These are phyloP conservation scores for Bruchidius siliquastri DNA, from an alignment of 2,888 invertebrate genomes.

Conservation along the genomic window DNA sequence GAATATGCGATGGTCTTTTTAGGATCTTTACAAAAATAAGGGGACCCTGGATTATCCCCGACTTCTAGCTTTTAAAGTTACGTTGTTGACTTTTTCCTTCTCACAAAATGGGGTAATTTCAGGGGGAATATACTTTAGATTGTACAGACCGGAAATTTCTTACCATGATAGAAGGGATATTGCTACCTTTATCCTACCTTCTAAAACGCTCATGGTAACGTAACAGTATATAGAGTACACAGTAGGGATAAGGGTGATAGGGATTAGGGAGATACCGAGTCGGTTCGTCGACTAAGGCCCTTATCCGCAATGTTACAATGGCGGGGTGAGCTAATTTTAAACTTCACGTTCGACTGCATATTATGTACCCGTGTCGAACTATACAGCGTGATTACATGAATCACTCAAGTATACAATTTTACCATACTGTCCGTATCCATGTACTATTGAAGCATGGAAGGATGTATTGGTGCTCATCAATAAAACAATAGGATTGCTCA, in stretches of 20 bases:
- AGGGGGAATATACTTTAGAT: too few species aligned
- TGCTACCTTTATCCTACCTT: neutral
- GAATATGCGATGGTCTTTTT: too few species aligned
- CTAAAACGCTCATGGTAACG: neutral
- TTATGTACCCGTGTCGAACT: neutral
- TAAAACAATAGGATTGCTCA: neutral
- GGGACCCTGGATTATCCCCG: too few species aligned
- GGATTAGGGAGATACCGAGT: neutral
- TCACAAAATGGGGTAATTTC: too few species aligned
- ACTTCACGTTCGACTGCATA: neutral
- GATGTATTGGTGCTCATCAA: neutral
- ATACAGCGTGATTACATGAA: neutral
- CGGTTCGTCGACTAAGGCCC: neutral
- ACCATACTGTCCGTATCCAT: neutral
- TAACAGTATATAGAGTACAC: neutral
- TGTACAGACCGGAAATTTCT: too few species aligned
- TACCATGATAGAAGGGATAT: too few species aligned
- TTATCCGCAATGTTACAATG: neutral
- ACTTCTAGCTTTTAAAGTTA: too few species aligned
- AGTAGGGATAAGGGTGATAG: neutral
- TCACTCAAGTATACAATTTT: neutral
- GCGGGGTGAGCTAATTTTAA: neutral
- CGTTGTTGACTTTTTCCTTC: too few species aligned
- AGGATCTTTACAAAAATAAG: too few species aligned
- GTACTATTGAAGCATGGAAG: neutral